A percentile compares a stretch with the other conserved stretches of the same genome.
Evolutionary conservation across 2,888 invertebrate species (phyloP).

Genomic region (Aproaerema taeniolella): DNA sequence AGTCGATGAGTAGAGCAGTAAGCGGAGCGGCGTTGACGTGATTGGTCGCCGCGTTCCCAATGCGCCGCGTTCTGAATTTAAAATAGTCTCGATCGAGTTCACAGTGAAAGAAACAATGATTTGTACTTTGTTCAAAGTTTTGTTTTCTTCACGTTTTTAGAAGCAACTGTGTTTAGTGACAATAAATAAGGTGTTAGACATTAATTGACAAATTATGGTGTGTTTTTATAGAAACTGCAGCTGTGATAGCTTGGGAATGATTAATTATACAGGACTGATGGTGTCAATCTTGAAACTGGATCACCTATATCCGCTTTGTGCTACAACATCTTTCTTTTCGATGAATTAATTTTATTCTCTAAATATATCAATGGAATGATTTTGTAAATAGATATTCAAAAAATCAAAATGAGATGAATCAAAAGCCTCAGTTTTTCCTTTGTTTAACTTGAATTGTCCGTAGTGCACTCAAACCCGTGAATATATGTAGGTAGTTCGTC

Average conservation of each 20-base stretch:
- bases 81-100: constrained; percentile 57
- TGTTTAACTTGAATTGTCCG: no score
- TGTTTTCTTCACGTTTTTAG: constrained; percentile 24
- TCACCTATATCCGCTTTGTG: constrained; percentile 27
- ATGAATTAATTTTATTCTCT: neutral
- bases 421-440: no score
- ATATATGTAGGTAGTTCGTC: constrained; percentile 2
- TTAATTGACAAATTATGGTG: constrained; percentile 26
- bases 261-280: constrained; percentile 39
- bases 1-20: constrained; percentile 62
- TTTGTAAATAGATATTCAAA: neutral
- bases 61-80: constrained; percentile 49
- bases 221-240: constrained; percentile 43
- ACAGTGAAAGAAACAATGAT: constrained; percentile 43
- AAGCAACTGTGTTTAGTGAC: constrained; percentile 14
- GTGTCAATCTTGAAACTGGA: constrained; percentile 31
- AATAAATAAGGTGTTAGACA: constrained; percentile 24
- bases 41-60: constrained; percentile 47
- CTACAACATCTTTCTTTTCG: constrained; percentile 21
- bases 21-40: constrained; percentile 65
- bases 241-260: constrained; percentile 39
- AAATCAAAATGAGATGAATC: neutral
- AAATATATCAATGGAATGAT: constrained; percentile 3
- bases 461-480: no score
- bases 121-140: constrained; percentile 43